A percentile compares a stretch with the other conserved stretches of the same genome.
These are phyloP conservation scores for Panopea generosa DNA, from an alignment of 2,888 invertebrate genomes.

Conservation along the genomic window DNA sequence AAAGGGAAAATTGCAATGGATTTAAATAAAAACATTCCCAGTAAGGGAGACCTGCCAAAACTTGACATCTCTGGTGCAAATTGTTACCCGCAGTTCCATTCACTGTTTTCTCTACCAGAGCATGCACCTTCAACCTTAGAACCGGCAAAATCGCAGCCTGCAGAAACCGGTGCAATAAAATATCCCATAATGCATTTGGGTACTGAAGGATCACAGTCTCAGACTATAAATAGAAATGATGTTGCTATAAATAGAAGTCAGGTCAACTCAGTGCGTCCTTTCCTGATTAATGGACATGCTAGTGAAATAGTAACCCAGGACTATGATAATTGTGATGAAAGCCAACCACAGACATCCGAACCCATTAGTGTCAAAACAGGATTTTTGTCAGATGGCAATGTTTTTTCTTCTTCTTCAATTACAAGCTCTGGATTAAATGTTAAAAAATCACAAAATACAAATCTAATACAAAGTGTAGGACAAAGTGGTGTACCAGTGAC, in stretches of 20 bases:
- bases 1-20: not conserved
- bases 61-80: constrained; percentile 48
- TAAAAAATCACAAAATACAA: constrained; percentile 27
- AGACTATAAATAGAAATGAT: not conserved
- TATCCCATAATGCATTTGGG: constrained; percentile 59
- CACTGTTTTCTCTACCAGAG: constrained; percentile 1
- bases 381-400: constrained; percentile 32
- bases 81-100: constrained; percentile 17
- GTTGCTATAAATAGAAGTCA: constrained; percentile 27
- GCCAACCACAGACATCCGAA: constrained; percentile 23
- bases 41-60: constrained; percentile 34
- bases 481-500: constrained; percentile 42
- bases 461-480: constrained; percentile 24
- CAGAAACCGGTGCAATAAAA: constrained; percentile 38
- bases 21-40: not conserved
- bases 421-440: constrained; percentile 24
- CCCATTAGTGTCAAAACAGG: constrained; percentile 48
- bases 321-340: constrained; percentile 51
- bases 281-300: constrained; percentile 55
- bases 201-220: constrained; percentile 14
- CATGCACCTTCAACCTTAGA: not conserved
- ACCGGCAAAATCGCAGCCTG: not conserved
- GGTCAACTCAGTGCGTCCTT: constrained; percentile 57
- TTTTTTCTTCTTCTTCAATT: constrained; percentile 37
- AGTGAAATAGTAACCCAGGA: constrained; percentile 40